These are phyloP conservation scores for Panulirus ornatus DNA, from an alignment of 1,140 invertebrate genomes.

Conservation along the genomic window DNA sequence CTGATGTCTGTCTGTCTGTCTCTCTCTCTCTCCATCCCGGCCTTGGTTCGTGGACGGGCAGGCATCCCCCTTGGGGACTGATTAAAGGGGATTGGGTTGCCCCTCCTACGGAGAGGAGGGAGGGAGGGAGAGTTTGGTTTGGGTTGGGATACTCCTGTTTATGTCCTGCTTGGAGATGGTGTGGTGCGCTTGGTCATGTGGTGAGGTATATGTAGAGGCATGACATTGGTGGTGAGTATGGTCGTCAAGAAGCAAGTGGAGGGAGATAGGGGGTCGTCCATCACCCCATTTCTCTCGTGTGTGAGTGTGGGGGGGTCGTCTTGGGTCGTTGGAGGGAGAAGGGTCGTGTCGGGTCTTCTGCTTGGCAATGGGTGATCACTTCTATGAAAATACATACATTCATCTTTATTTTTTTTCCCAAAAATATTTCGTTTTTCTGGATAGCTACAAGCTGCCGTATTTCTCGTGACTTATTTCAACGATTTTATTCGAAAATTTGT, in stretches of 20 bases:
- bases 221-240: too few relatives aligned
- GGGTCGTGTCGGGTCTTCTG: too few relatives aligned
- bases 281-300: too few relatives aligned
- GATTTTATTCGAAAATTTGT: too few relatives aligned
- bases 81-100: slow-evolving; percentile 31
- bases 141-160: slow-evolving; percentile 16
- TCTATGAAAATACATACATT: neutral
- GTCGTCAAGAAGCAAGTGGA: too few relatives aligned
- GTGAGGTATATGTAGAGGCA: neutral
- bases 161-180: neutral
- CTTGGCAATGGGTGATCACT: too few relatives aligned
- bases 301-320: too few relatives aligned
- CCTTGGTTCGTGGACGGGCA: slow-evolving; percentile 35
- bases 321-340: too few relatives aligned
- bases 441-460: too few relatives aligned
- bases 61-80: slow-evolving; percentile 44
- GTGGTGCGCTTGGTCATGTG: slow-evolving; percentile 4
- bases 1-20: slow-evolving; percentile 56
- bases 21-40: neutral
- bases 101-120: neutral
- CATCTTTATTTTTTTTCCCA: neutral
- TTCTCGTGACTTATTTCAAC: too few relatives aligned
- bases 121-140: too few relatives aligned
- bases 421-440: neutral
- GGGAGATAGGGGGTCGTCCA: too few relatives aligned